These are phyloP conservation scores for Homarus americanus DNA, from an alignment of 1,140 invertebrate genomes.

Conservation along the genomic window DNA sequence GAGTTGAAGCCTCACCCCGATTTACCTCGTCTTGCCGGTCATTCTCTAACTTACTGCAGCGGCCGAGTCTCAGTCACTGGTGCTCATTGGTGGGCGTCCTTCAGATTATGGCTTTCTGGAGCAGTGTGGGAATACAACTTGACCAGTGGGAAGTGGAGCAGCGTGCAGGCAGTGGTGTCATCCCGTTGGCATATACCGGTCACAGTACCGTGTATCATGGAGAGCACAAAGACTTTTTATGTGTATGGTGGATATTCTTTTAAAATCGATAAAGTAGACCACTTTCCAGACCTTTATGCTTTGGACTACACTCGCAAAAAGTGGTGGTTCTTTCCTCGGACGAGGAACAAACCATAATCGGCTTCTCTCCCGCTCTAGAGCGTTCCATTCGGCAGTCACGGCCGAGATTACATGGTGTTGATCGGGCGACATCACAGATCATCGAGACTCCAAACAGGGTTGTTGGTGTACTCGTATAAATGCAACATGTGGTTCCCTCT, in stretches of 20 bases:
- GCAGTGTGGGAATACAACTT: conserved; percentile 93
- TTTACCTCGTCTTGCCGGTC: conserved; percentile 87
- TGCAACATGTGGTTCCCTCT: conserved; percentile 92
- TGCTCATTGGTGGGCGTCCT: too few relatives aligned
- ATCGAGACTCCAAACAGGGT: conserved; percentile 82
- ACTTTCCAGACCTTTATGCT: conserved; percentile 87
- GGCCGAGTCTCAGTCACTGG: conserved; percentile 85
- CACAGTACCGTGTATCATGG: conserved; percentile 92
- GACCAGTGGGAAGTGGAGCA: conserved; percentile 85
- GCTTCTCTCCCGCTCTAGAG: conserved; percentile 84
- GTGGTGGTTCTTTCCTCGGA: conserved; percentile 88
- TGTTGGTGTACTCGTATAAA: conserved; percentile 91
- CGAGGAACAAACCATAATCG: conserved; percentile 78
- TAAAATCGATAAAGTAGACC: conserved; percentile 84
- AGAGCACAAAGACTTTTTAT: conserved; percentile 89
- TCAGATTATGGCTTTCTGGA: conserved; percentile 92
- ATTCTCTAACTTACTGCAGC: conserved; percentile 89
- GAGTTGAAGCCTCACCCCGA: conserved; percentile 81
- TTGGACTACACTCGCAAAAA: conserved; percentile 86
- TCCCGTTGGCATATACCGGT: too few relatives aligned
- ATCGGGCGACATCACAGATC: conserved; percentile 88
- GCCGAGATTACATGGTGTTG: conserved; percentile 94
- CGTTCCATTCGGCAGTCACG: conserved; percentile 92
- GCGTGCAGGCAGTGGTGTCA: conserved; percentile 84
- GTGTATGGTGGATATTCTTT: conserved; percentile 93